Percentiles rank a stretch among this genome's conserved stretches.
Evolutionary conservation across 1,140 invertebrate species (phyloP).

Genomic region (Camponotus pennsylvanicus): DNA sequence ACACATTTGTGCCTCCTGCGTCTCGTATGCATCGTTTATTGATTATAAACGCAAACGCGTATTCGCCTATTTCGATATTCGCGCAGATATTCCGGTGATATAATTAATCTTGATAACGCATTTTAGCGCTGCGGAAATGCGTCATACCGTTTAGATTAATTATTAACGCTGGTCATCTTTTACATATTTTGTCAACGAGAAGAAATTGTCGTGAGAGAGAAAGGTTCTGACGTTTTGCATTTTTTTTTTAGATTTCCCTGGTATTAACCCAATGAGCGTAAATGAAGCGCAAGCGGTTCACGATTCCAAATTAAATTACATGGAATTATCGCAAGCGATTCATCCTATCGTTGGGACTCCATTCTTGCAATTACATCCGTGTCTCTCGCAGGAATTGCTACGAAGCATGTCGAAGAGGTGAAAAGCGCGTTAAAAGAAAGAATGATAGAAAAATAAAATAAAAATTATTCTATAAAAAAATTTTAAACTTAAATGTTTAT

Average conservation of each 20-base stretch:
- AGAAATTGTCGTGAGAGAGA: slow-evolving; percentile 40
- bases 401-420: slow-evolving; percentile 80
- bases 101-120: slow-evolving; percentile 47
- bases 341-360: slow-evolving; percentile 84
- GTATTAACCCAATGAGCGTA: slow-evolving; percentile 83
- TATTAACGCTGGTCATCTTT: slow-evolving; percentile 33
- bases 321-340: slow-evolving; percentile 83
- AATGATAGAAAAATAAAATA: neutral
- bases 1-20: slow-evolving; percentile 4
- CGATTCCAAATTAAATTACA: slow-evolving; percentile 72
- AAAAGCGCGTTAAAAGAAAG: neutral
- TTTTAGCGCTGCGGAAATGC: slow-evolving; percentile 41
- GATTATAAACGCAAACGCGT: slow-evolving; percentile 57
- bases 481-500: neutral
- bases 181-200: slow-evolving; percentile 10
- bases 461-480: neutral
- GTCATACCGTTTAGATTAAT: slow-evolving; percentile 37
- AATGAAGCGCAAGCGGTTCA: slow-evolving; percentile 78
- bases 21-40: slow-evolving; percentile 53
- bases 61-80: slow-evolving; percentile 54
- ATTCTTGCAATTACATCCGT: slow-evolving; percentile 84
- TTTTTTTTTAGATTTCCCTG: slow-evolving; percentile 80
- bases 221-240: neutral
- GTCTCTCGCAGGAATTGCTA: slow-evolving; percentile 82
- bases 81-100: slow-evolving; percentile 41